A percentile compares a stretch with the other conserved stretches of the same genome.
phyloP scores from a whole-genome alignment of 2,113 vertebrate genomes.

The Bolborhynchus lineola region DNA sequence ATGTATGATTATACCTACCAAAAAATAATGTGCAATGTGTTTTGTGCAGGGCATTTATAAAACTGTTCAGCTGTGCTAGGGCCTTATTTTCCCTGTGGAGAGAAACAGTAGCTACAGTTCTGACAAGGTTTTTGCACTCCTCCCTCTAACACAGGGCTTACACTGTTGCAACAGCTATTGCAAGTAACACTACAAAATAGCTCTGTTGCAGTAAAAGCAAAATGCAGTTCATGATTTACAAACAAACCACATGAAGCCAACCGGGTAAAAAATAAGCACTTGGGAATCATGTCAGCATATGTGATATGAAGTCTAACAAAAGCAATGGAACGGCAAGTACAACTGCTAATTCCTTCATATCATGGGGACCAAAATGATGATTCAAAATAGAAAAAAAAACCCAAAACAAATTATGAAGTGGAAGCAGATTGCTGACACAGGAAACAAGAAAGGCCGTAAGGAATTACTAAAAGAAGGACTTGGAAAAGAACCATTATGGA shows the following conservation, averaged over 20 bases:
- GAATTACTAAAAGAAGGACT: neutral
- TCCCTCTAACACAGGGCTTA: neutral
- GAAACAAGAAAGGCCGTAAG: neutral
- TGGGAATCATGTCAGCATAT: neutral
- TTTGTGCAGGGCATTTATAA: slow-evolving; percentile 29
- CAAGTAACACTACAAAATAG: slow-evolving; percentile 24
- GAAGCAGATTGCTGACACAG: neutral
- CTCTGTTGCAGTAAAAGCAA: neutral
- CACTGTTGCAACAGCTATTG: neutral
- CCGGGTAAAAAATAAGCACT: neutral
- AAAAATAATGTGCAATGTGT: slow-evolving; percentile 42
- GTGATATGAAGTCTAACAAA: neutral
- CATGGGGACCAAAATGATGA: neutral
- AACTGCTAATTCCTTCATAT: neutral
- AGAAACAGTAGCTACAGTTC: neutral
- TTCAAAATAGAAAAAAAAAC: neutral
- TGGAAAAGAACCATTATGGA: neutral
- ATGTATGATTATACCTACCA: slow-evolving; percentile 13
- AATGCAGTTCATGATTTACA: slow-evolving; percentile 34
- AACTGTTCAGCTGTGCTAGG: slow-evolving; percentile 2
- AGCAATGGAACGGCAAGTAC: neutral
- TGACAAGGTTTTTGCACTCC: neutral
- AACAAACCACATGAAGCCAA: slow-evolving; percentile 6
- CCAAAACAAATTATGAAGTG: neutral
- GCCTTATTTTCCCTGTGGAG: neutral